Base-by-base conservation (phyloP, 2,888 invertebrate genomes). In the Morpho helenor region DNA sequence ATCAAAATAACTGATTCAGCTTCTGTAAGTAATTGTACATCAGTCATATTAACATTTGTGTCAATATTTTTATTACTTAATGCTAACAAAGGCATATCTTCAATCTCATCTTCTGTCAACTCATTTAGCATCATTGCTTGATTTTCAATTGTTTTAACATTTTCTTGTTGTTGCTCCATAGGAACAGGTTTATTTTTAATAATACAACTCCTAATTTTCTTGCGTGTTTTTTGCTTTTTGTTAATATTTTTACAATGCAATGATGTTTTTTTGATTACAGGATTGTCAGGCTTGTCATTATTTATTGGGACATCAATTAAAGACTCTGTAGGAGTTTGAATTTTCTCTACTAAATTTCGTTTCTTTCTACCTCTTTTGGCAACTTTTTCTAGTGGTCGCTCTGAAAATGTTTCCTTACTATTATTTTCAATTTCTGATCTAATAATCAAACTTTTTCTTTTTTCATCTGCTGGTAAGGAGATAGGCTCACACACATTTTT, bases 71-170 rank as follows among this genome's bases (percentile, higher is more conserved):
- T 60, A 50, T 46, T 56, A 55, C 65, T 62, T 40, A 66, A 50
- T 57, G 56, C 61, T 55, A 62, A 47, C 42, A 66, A 57, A n/a
- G 66, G 66, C 31, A 66, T 44, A 51, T 66, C 61, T 55, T 66
- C 66, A 39, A 56, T 54, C 10, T 65, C 62, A 56, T 66, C 62
- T 23, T 61, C 59, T 46, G 55, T 49, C 10, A 52, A 22, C 8
- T 60, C 52, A 43, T 49, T 9, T 3, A 51, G 9, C 40, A 8
- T 51, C 41, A 22, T 46, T 41, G 47, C n/a, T 47, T 40, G 41
- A 7, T 9, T 54, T 42, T 31, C 44, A 7, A 43, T 54, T 8
- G 23, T 10, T 50, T 50, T 16, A 16, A 40, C 40, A 41, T 10
- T 40, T 7, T 41, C 8, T 9, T 49, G 49, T 31, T 48, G 7